Base-by-base conservation (phyloP, 2,113 vertebrate genomes). In the Ageneiosus marmoratus region DNA sequence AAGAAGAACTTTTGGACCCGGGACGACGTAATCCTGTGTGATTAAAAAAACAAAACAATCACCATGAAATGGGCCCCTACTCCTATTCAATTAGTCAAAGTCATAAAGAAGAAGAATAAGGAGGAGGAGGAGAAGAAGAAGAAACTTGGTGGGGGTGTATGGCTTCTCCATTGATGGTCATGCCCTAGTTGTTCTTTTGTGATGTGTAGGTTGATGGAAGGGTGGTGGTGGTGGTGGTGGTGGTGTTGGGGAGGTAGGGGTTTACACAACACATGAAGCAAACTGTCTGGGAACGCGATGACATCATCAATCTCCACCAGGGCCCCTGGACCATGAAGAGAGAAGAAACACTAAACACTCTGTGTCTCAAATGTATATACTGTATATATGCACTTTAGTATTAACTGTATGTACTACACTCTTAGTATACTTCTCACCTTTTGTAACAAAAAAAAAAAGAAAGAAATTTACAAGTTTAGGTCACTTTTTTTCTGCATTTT, bases 121-220 rank as follows among this genome's bases (percentile, higher is more conserved):
- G 37, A 41, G 37, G 37, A 56, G 20, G 32, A 34, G 32, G 13
- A 27, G 15, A 74, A 76, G 73, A 5, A 53, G 50, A 22, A 24
- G 50, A 12, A 76, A 6, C 18, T 37, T 29, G 56, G 70, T 69
- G 41, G 56, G 55, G 60, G 70, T 29, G 74, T 32, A 41, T 78
- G 75, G 77, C 56, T 55, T 77, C 79, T 84, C 63, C 79, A 82
- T 79, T 65, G 74, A 84, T 82, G 79, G 86, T 79, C 80, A 84
- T 73, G 86, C 83, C 83, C 86, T 87, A 84, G 79, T 84, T 87
- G 83, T 87, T 87, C 86, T 87, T 87, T 87, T 87, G 86, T 87
- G 79, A 65, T 56, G 22, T 78, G 78, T 27, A 74, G 46, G 12
- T 51, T 62, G 74, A 83, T 63, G 51, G 51, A 69, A 41, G 5